Evolutionary conservation across 2,797 vertebrate species (phyloP).

Genomic region (Sebastolobus alascanus): DNA sequence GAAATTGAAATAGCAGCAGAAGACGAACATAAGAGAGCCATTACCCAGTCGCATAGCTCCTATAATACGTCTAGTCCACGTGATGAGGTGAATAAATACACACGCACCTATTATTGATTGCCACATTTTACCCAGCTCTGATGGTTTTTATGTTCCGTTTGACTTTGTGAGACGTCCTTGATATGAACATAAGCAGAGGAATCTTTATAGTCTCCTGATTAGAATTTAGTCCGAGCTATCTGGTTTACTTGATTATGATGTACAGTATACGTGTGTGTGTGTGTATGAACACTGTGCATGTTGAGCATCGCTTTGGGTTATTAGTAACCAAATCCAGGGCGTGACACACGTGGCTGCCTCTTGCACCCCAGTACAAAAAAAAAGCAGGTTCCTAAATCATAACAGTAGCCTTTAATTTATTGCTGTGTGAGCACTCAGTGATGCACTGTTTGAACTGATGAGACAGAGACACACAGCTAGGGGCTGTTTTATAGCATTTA

Average conservation of each 20-base stretch:
- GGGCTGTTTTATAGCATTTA: constrained; percentile 41
- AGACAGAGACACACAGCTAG: constrained; percentile 45
- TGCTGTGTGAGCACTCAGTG: constrained; percentile 71
- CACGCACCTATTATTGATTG: constrained; percentile 41
- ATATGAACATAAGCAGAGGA: constrained; percentile 35
- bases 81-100: constrained; percentile 47
- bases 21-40: constrained; percentile 27
- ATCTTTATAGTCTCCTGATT: constrained; percentile 31
- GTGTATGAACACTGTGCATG: constrained; percentile 20
- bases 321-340: constrained; percentile 61
- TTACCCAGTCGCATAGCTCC: constrained; percentile 33
- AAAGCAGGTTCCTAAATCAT: constrained; percentile 61
- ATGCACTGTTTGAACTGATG: constrained; percentile 63
- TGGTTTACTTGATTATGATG: constrained; percentile 10
- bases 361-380: constrained; percentile 36
- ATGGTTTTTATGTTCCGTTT: constrained; percentile 58
- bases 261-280: constrained; percentile 3
- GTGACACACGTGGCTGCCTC: constrained; percentile 26
- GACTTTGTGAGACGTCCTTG: constrained; percentile 63
- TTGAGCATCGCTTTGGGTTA: constrained; percentile 35
- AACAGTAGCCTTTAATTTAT: constrained; percentile 73
- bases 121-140: constrained; percentile 25
- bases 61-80: neutral
- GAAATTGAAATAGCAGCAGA: constrained; percentile 19
- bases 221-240: neutral